Percentiles rank a stretch among this genome's conserved stretches.
Evolutionary conservation across 2,113 vertebrate species (phyloP).

Genomic region (Nibea coibor): DNA sequence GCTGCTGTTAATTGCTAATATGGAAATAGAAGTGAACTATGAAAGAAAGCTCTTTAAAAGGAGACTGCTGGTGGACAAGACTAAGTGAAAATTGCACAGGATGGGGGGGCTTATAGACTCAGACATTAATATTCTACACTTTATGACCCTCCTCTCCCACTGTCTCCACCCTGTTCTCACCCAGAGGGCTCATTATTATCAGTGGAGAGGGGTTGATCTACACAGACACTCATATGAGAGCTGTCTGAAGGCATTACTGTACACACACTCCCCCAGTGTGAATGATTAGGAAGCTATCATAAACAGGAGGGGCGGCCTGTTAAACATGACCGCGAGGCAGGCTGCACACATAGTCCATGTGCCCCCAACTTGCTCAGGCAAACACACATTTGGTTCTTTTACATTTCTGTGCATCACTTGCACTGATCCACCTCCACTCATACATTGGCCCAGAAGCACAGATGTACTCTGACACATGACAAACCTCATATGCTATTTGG

Average conservation of each 20-base stretch:
- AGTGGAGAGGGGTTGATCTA: conserved; percentile 83
- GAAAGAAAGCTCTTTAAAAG: conserved; percentile 39
- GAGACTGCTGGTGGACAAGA: conserved; percentile 48
- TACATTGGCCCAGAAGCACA: conserved; percentile 48
- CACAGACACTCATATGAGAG: conserved; percentile 87
- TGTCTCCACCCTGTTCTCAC: conserved; percentile 54
- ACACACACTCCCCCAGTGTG: conserved; percentile 84
- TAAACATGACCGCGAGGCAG: conserved; percentile 76
- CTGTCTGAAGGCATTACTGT: conserved; percentile 89
- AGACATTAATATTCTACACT: conserved; percentile 62
- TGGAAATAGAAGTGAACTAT: conserved; percentile 46
- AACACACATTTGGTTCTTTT: conserved; percentile 65
- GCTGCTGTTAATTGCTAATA: conserved; percentile 63
- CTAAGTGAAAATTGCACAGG: conserved; percentile 57
- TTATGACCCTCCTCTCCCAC: conserved; percentile 58
- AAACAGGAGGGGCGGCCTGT: conserved; percentile 84
- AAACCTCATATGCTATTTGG: conserved; percentile 69
- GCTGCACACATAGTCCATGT: conserved; percentile 29
- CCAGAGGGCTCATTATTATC: conserved; percentile 82
- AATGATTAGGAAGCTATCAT: conserved; percentile 89
- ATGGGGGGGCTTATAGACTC: conserved; percentile 25
- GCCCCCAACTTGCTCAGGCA: conserved; percentile 43
- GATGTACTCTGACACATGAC: conserved; percentile 78
- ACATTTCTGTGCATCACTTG: conserved; percentile 57
- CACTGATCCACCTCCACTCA: conserved; percentile 69